Evolutionary conservation across 30 jellyfish, hydroid and myxozoan species (phyloP), one percentile per base, ranked within the genome.

Genomic region (Kudoa iwatai): DNA sequence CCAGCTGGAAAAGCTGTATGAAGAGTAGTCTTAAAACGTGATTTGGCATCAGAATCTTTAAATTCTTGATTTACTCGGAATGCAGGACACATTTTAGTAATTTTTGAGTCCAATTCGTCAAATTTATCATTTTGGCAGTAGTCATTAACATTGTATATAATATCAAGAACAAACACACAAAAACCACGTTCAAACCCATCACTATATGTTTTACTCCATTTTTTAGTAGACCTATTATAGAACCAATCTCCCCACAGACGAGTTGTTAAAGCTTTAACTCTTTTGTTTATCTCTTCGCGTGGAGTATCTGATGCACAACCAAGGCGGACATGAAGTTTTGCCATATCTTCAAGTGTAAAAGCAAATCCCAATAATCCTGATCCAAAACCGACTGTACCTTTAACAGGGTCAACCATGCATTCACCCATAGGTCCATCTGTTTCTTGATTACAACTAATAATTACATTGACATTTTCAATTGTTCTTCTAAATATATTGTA

Each of bases 351-450:
- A 40, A 79, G 61, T 3, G 88, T 50, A 60, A 79, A 79, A 16
- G 96, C 96, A 88, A 88, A 79, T 3, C 96, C 96, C 48, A 61
- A 84, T 38, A 79, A 69, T 28, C 96, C 96, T 21, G 96, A 79
- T 10, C 96, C 96, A 63, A 79, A 79, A 1, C 96, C 96, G 20
- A 79, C 89, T 11, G 88, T 79, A 18, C 96, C 96, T 9, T 35
- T 42, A 24, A 81, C 40, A 0, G 96, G 89, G 42, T 79, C 88
- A 35, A 79, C 96, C 65, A 43, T 43, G 4, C 0, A 14, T 32
- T 17, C 40, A 16, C 99, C 99, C 99, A 81, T 81, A 7, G 99
- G 99, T 18, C 89, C 89, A 3, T 81, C 99, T 36, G 58, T 86
- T 34, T 58, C 81, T 13, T 77, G 67, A 53, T 64, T 62, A 2